phyloP scores from a whole-genome alignment of 2,797 vertebrate genomes.

The Anabacerthia variegaticeps region DNA sequence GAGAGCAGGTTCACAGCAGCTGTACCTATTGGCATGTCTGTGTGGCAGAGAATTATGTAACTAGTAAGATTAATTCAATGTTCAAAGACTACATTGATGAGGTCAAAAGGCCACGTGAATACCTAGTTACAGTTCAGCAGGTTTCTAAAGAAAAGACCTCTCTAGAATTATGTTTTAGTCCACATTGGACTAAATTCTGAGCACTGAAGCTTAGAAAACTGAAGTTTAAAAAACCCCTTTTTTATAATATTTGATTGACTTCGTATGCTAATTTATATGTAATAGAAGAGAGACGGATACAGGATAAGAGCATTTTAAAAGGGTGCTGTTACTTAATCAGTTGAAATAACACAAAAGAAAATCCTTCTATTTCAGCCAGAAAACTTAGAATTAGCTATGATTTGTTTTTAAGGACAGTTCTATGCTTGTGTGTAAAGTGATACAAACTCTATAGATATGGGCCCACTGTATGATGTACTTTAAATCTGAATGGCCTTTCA shows the following conservation, averaged over 20 bases:
- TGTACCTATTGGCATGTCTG: rapidly evolving
- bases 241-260: neutral
- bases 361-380: neutral
- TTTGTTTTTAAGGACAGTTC: neutral
- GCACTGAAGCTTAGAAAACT: neutral
- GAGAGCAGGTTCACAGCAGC: neutral
- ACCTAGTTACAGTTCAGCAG: neutral
- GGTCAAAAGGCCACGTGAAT: neutral
- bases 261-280: neutral
- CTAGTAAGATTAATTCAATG: neutral
- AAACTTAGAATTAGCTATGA: neutral
- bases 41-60: neutral
- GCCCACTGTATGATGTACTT: neutral
- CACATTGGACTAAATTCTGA: no score
- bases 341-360: neutral
- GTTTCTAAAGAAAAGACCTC: neutral
- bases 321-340: neutral
- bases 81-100: neutral
- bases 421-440: neutral
- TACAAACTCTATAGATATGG: neutral
- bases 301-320: neutral
- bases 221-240: rapidly evolving
- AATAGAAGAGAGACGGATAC: neutral
- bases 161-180: neutral
- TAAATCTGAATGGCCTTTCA: neutral